phyloP scores from a whole-genome alignment of 2,113 vertebrate genomes.

The Urocynchramus pylzowi region DNA sequence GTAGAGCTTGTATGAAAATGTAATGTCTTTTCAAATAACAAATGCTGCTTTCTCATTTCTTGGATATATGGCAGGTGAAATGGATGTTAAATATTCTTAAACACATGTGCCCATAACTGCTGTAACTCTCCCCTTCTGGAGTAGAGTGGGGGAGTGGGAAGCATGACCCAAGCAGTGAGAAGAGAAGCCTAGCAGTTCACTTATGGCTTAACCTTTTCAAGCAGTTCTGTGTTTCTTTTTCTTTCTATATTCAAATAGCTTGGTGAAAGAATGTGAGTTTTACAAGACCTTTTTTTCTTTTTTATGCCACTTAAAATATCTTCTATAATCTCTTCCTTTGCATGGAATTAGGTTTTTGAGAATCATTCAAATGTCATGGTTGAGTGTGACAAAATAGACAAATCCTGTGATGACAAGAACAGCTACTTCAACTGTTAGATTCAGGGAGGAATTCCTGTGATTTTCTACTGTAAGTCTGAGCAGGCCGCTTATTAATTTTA shows the following conservation, averaged over 20 bases:
- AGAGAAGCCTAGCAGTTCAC: neutral
- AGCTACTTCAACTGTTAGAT: neutral
- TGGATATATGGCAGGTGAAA: neutral
- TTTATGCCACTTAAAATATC: neutral
- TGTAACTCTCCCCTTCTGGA: neutral
- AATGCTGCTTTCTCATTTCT: neutral
- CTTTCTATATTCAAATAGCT: neutral
- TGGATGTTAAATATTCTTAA: neutral
- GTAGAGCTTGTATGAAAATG: conserved; percentile 69
- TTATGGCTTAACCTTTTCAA: neutral
- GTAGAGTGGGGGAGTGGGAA: neutral
- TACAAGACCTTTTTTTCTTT: neutral
- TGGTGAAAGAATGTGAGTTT: neutral
- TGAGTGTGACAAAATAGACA: neutral
- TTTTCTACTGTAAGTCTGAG: neutral
- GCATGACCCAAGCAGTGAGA: neutral
- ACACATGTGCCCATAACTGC: neutral
- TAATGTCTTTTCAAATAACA: neutral
- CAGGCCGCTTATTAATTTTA: neutral
- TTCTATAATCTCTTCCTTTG: neutral
- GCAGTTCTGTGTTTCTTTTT: neutral
- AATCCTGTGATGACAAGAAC: neutral
- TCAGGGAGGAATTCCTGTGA: neutral
- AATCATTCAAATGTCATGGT: neutral
- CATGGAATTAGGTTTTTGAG: neutral